Percentiles rank a stretch among this genome's conserved stretches.
Conservation (phyloP, 2,888 invertebrate genomes). For the Autographa pulchrina region DNA sequence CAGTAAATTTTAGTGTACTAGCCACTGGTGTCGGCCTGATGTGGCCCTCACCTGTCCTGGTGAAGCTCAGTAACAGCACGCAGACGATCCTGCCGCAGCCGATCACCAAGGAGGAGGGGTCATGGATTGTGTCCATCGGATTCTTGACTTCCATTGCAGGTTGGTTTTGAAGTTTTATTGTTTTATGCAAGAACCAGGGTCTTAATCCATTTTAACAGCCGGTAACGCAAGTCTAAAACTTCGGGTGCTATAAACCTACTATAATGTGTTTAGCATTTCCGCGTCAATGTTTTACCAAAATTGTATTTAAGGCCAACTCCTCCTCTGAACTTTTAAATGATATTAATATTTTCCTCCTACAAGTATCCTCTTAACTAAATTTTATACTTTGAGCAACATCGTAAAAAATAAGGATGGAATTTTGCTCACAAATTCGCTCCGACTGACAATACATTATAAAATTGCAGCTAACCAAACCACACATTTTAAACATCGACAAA, state of each 20-base stretch:
- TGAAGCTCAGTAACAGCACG: conserved; percentile 61
- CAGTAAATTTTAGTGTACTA: conserved; percentile 54
- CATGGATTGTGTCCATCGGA: conserved; percentile 66
- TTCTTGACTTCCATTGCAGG: conserved; percentile 65
- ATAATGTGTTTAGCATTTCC: too few relatives aligned
- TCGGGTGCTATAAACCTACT: too few relatives aligned
- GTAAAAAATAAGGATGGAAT: too few relatives aligned
- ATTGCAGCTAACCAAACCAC: background rate
- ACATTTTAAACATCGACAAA: background rate
- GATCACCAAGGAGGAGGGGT: conserved; percentile 65
- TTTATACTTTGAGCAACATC: too few relatives aligned
- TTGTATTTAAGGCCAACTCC: too few relatives aligned
- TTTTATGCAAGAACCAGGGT: background rate
- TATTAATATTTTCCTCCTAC: background rate
- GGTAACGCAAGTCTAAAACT: too few relatives aligned
- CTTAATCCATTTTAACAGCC: too few relatives aligned
- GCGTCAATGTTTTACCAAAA: too few relatives aligned
- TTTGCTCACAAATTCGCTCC: too few relatives aligned
- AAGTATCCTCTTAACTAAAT: too few relatives aligned
- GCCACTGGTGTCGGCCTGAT: background rate
- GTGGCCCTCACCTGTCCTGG: conserved; percentile 70
- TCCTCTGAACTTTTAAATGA: background rate
- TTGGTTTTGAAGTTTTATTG: conserved; percentile 35
- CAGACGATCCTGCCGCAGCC: conserved; percentile 55
- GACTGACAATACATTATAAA: background rate